Base-by-base conservation (phyloP, 2,888 invertebrate species). In the Polymixis flavicincta region DNA sequence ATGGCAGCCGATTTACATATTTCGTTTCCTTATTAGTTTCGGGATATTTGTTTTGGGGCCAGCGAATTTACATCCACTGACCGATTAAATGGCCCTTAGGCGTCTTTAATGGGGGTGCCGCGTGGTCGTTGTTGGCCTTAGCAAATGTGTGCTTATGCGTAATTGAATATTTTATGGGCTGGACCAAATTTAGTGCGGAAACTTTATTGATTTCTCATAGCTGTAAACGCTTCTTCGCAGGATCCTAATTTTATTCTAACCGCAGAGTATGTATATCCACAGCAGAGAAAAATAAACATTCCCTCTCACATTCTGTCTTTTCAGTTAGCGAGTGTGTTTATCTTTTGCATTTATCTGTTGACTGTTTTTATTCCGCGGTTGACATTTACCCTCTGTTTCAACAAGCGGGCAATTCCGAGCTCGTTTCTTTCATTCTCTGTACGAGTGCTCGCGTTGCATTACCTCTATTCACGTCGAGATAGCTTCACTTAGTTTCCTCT, bases 61-160 rank as follows among this genome's bases (percentile, higher is more conserved):
- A 92, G 90, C 92, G 94, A 95, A 96, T 96, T 96, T 96, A 96
- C 96, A 96, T 96, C 94, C 95, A 95, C 96, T 96, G 96, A 96
- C 96, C 96, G 96, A 96, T 96, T 96, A 96, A 96, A 96, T 96
- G 96, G 96, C 96, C 96, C 96, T 96, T 96, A 96, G 96, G 96
- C 96, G 95, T 95, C 96, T 96, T 96, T 96, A 96, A 96, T 96
- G 96, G 96, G 96, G 96, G 96, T 95, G 93, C 96, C 96, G 96
- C 95, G 94, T 96, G 96, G 95, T 96, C 95, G 96, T 95, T 95
- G 96, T 95, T 95, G 92, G 96, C 95, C 95, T 95, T 94, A 94
- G 93, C 95, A 94, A 96, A 95, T 96, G 96, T 96, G 96, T 96
- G 93, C 96, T 95, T 96, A 95, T 95, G 95, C 95, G 96, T 96